These are phyloP conservation scores for Sarcophaga rosellei DNA, from an alignment of 2,888 invertebrate species.

Conservation along the genomic window DNA sequence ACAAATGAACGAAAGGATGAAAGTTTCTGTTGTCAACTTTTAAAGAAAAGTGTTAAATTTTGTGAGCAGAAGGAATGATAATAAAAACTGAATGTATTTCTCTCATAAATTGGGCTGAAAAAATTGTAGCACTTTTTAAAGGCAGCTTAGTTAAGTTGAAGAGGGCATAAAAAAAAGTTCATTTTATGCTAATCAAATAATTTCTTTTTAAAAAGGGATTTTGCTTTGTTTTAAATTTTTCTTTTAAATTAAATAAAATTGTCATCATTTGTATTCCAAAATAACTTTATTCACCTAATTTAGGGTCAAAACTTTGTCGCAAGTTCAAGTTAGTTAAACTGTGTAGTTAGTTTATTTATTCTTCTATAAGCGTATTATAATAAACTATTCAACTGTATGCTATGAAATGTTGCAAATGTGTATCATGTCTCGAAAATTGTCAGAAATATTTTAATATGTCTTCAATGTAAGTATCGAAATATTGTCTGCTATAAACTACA, in stretches of 20 bases:
- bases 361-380: no score
- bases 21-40: conserved; percentile 43
- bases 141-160: neutral
- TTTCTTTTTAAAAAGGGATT: neutral
- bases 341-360: no score
- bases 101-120: neutral
- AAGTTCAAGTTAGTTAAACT: no score
- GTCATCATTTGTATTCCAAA: no score
- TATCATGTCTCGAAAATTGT: neutral
- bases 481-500: no score
- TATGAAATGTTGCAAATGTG: no score
- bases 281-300: no score
- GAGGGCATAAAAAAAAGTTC: neutral
- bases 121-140: neutral
- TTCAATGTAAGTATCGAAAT: no score
- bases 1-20: conserved; percentile 6
- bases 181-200: conserved; percentile 1
- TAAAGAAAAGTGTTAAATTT: neutral
- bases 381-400: no score
- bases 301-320: no score
- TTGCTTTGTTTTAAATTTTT: neutral
- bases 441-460: neutral
- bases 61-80: neutral
- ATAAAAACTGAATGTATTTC: no score
- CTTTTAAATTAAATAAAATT: neutral